A percentile compares a stretch with the other conserved stretches of the same genome.
Conservation (phyloP, 2,113 vertebrate species). For the Zingel zingel region DNA sequence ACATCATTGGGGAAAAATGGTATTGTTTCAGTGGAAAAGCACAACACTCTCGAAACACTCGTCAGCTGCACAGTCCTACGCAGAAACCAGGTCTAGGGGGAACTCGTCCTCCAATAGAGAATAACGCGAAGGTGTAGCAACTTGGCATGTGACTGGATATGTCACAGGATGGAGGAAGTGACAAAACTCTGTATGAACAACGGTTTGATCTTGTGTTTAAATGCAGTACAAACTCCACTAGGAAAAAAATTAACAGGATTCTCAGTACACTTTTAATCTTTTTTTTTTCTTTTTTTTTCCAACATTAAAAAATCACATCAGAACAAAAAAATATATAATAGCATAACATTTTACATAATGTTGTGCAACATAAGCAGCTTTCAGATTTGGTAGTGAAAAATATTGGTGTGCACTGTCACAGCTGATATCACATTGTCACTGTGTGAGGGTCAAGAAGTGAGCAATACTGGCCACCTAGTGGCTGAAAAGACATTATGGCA, state of each 20-base stretch:
- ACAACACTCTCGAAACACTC: constrained; percentile 58
- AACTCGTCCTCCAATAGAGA: neutral
- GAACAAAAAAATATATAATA: neutral
- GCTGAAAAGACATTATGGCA: constrained; percentile 10
- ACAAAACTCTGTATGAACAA: neutral
- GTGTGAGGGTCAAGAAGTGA: constrained; percentile 25
- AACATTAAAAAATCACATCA: neutral
- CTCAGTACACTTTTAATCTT: neutral
- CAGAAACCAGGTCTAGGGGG: neutral
- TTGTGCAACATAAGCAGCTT: neutral
- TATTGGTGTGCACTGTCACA: neutral
- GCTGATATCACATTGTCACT: neutral
- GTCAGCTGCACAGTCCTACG: constrained; percentile 44
- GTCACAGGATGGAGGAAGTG: neutral
- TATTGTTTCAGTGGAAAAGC: constrained; percentile 83
- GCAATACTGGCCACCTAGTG: constrained; percentile 76
- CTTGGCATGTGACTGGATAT: neutral
- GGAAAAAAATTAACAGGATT: neutral
- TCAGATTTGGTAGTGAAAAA: neutral
- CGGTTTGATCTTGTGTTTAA: neutral
- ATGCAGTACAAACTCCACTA: neutral
- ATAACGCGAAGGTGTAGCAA: neutral
- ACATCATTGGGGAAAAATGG: constrained; percentile 86
- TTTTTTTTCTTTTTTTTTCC: neutral
- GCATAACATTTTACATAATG: neutral